These are phyloP conservation scores for Blennius ocellaris DNA, from an alignment of 2,113 vertebrate species.

Conservation along the genomic window DNA sequence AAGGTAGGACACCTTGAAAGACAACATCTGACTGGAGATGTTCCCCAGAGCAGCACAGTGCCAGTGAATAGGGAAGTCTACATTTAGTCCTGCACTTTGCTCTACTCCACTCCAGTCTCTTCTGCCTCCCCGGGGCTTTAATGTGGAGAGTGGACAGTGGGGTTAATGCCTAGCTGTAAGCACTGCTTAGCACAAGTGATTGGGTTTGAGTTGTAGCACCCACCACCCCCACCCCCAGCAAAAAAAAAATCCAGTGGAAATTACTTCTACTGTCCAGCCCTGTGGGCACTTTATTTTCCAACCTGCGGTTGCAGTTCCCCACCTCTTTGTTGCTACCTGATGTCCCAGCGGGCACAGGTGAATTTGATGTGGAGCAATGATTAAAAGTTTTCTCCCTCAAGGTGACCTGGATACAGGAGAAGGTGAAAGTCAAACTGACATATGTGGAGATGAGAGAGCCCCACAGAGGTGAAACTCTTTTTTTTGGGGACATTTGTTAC, in stretches of 20 bases:
- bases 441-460: constrained; percentile 60
- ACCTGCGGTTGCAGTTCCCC: constrained; percentile 33
- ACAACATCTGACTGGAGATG: constrained; percentile 45
- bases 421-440: constrained; percentile 71
- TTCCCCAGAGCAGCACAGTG: constrained; percentile 47
- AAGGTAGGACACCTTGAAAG: constrained; percentile 71
- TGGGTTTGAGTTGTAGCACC: constrained; percentile 72
- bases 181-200: constrained; percentile 76
- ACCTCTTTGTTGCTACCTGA: constrained; percentile 52
- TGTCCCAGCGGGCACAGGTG: constrained; percentile 65
- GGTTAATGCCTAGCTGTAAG: constrained; percentile 83
- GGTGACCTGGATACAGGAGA: constrained; percentile 75
- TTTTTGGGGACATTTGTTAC: constrained; percentile 43
- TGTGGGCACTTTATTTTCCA: constrained; percentile 63
- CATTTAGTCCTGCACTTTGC: constrained; percentile 66
- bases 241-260: constrained; percentile 78
- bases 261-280: constrained; percentile 76
- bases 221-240: constrained; percentile 66
- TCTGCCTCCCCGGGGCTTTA: constrained; percentile 70
- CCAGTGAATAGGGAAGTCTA: constrained; percentile 56
- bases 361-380: constrained; percentile 77
- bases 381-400: constrained; percentile 82
- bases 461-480: constrained; percentile 37
- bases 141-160: constrained; percentile 72
- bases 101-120: constrained; percentile 56